Evolutionary conservation across 2,888 invertebrate species (phyloP).

Genomic region (Ditula angustiorana): DNA sequence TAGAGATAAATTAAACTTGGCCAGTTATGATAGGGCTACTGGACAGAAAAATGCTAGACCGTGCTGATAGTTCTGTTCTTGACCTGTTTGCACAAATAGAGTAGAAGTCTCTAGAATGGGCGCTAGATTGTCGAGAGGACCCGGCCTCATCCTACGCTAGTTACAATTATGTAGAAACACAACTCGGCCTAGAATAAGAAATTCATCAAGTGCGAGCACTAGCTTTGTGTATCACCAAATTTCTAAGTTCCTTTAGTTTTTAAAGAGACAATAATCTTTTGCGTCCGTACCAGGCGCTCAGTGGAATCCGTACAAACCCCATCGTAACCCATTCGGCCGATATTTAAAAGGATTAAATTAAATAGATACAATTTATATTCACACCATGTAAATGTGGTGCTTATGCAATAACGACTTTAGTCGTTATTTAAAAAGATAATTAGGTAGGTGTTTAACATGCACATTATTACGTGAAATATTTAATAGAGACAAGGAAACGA

Average conservation of each 20-base stretch:
- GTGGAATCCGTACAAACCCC: slow-evolving; percentile 11
- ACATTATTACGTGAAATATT: not conserved
- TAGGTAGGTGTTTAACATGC: not conserved
- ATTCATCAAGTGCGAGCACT: not conserved
- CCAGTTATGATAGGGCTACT: too few relatives aligned
- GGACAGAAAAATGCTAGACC: too few relatives aligned
- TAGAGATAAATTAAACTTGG: too few relatives aligned
- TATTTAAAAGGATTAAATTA: not conserved
- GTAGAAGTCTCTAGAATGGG: too few relatives aligned
- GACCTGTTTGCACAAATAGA: too few relatives aligned
- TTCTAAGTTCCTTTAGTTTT: slow-evolving; percentile 11
- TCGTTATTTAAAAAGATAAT: not conserved
- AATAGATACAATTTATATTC: not conserved
- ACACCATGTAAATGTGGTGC: not conserved
- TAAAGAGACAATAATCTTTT: slow-evolving; percentile 12
- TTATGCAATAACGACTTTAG: not conserved
- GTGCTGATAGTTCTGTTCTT: too few relatives aligned
- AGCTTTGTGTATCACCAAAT: not conserved
- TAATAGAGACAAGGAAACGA: not conserved
- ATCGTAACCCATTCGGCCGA: not conserved
- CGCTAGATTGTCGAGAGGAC: too few relatives aligned
- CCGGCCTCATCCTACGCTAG: too few relatives aligned
- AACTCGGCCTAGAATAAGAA: slow-evolving; percentile 2
- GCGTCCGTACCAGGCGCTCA: not conserved
- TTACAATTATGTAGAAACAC: not conserved